Percentiles rank a stretch among this genome's conserved stretches.
These are phyloP conservation scores for Phymorhynchus buccinoides DNA, from an alignment of 1,140 invertebrate species.

Conservation along the genomic window DNA sequence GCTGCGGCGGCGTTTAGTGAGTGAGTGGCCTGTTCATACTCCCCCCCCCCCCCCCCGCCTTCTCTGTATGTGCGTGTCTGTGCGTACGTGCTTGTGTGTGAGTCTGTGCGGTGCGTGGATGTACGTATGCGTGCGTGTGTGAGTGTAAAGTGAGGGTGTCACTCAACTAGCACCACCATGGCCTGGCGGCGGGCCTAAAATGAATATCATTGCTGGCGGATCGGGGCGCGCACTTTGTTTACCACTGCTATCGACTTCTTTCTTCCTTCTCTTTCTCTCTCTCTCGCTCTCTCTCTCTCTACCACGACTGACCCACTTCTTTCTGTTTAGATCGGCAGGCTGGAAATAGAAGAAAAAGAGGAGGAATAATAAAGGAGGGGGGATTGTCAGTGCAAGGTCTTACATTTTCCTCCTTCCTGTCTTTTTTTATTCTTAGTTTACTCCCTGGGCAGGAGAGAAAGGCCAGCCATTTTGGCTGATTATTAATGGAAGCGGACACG, in stretches of 20 bases:
- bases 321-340: neutral
- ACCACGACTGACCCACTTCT: neutral
- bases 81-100: neutral
- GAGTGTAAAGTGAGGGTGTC: neutral
- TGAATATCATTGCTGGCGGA: constrained; percentile 6
- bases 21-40: neutral
- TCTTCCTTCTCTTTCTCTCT: no score
- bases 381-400: no score
- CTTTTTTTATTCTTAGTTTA: no score
- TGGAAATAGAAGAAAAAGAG: no score
- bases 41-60: no score
- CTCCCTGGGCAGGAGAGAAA: neutral
- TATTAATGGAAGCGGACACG: constrained; percentile 5
- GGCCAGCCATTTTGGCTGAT: constrained; percentile 13
- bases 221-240: constrained; percentile 5
- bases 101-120: neutral
- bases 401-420: neutral
- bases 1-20: constrained; percentile 36
- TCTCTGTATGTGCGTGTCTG: neutral
- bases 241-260: constrained; percentile 6
- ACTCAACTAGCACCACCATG: neutral
- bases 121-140: no score
- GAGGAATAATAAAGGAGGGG: no score
- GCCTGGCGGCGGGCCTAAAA: neutral
- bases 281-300: neutral